Base-by-base conservation (phyloP, 2,888 invertebrate genomes). In the Colostygia pectinataria region DNA sequence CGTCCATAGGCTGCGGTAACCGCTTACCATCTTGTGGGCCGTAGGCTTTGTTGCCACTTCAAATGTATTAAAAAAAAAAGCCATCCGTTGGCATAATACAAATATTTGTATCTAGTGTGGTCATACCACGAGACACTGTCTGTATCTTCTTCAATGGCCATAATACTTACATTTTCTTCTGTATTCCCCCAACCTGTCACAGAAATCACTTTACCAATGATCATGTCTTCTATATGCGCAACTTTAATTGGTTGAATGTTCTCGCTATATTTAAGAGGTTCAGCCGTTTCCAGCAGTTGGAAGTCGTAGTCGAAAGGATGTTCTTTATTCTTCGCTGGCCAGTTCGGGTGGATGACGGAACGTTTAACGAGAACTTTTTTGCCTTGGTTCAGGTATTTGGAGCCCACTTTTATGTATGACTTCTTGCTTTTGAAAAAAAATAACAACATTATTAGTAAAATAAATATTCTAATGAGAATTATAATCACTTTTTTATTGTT, bases 141-240 rank as follows among this genome's bases (percentile, higher is more conserved):
- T n/a, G n/a, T n/a, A n/a, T n/a, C n/a, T n/a, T n/a, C n/a, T n/a
- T n/a, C n/a, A n/a, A n/a, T n/a, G n/a, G n/a, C n/a, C n/a, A 24
- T 12, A 5, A 15, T 14, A 80, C 87, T 83, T 60, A 88, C 89
- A 59, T 85, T 83, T 61, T 89, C 88, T 9, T 77, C 72, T 2
- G 85, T 87, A 23, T 85, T 84, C 0, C 90, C 89, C 90, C 90
- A 90, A 13, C 90, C 90, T 24, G 88, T 83, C 0, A 89, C 89
- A 0, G 84, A 81, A 0, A 89, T 55, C 0, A 85, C 71, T 54
- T 82, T 85, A 0, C 89, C 90, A 33, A 84, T 78, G 0, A 78
- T 73, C 84, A 90, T 84, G 31, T 90, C 89, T 50, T 85, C 78
- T 0, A 84, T 76, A 37, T 74, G 77, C 0, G 78, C 90, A n/a